Evolutionary conservation across 1,140 invertebrate genomes (phyloP), one percentile per base, ranked within the genome.

Genomic region (Drosophila ananassae): DNA sequence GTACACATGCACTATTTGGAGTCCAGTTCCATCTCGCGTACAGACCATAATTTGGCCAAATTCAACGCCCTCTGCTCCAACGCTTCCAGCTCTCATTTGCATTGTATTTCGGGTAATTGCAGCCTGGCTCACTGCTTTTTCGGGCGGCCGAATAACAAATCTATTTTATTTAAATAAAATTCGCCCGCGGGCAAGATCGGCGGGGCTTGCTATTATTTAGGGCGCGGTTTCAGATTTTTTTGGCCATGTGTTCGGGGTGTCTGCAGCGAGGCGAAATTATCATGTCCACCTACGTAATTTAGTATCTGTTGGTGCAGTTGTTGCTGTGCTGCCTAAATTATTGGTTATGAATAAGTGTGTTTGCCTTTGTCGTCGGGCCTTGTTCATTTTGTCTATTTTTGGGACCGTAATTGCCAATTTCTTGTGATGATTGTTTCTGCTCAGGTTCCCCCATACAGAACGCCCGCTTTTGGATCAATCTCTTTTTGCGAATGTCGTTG

Each of bases 281-380:
- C 73, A 73, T 83, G 79, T 89, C 83, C 83, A 89, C 83, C 83
- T 82, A 87, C 83, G 77, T 83, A 87, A 89, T 87, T 77, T 89
- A 83, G 67, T 67, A 87, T 78, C 61, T 69, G 76, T 73, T 82
- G 74, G 71, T 77, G 63, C 55, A 46, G 39, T 51, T 73, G 50
- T 54, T 66, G 77, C 17, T 17, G 41, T 44, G 37, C 55, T 39
- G 34, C 28, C 55, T 81, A 87, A 85, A 81, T 85, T 81, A 87
- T 87, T 87, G 78, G 82, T 87, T 85, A 81, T 85, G 82, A 81
- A 75, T 81, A 78, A 78, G 87, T 67, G 68, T 37, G 63, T 64
- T 71, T 74, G 57, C 47, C 66, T 61, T 62, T 55, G 53, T 64
- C 60, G 58, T 60, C 57, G 51, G 25, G 62, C 8, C 53, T 73